Base-by-base conservation (phyloP, 2,888 invertebrate genomes). In the Heterodera filipjevi region DNA sequence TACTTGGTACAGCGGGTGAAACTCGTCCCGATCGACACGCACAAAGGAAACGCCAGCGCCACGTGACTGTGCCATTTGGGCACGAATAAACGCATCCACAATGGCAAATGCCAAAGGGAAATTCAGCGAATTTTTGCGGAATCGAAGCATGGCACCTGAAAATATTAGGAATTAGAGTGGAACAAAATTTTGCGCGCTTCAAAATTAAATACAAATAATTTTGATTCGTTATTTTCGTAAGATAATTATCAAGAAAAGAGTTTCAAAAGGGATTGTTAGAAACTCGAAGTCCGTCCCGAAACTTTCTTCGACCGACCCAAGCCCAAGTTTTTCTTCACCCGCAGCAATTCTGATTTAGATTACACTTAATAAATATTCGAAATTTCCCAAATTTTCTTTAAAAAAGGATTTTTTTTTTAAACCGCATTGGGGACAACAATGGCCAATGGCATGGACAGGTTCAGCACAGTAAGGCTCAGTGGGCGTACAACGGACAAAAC, bases 361-460 rank as follows among this genome's bases (percentile, higher is more conserved):
- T n/a, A n/a, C n/a, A n/a, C 12, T 1, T 33, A 32, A 71, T 10
- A 27, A 71, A 22, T n/a, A 30, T 53, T 53, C 22, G 49, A 53
- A 53, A 53, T 1, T 53, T 53, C 22, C 0, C 16, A 53, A 53
- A 44, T 10, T 44, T 44, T n/a, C n/a, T 44, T 10, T 44, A 44
- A 44, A 44, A 10, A 10, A 10, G 12, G 5, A 44, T 10, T 44
- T 68, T 14, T 19, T 22, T 19, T 19, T 14, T 39, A 39, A 8
- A 72, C 73, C 73, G 35, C 73, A 72, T 46, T 72, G 73, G 12
- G 53, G 33, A n/a, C 73, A 72, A 46, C 73, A 72, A n/a, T 72
- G 46, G n/a, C 73, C 73, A 33, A 72, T 27, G 33, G 73, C 39
- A 12, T 72, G 53, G 22, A 72, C n/a, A 72, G 73, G 73, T 59